These are phyloP conservation scores for Diglossa cyanea DNA, from an alignment of 2,797 vertebrate genomes.

Conservation along the genomic window DNA sequence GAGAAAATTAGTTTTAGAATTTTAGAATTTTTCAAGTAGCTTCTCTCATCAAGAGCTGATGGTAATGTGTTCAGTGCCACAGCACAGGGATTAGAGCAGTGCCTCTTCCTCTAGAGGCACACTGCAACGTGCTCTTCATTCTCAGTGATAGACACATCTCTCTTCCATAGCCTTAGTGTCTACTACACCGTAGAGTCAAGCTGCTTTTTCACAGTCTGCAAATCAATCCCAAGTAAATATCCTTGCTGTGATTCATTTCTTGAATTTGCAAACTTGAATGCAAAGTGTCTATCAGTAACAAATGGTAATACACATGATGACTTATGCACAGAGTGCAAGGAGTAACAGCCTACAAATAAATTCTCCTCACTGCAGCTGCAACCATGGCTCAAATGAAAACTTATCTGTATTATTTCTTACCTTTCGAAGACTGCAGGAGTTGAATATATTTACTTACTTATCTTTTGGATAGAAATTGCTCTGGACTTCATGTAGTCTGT, in stretches of 20 bases:
- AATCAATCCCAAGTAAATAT: background rate
- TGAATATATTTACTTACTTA: background rate
- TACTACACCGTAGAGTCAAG: background rate
- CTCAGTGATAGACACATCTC: fast-evolving
- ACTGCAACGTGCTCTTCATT: background rate
- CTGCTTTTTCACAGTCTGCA: background rate
- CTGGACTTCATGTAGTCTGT: background rate
- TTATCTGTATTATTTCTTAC: background rate
- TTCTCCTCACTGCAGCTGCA: background rate
- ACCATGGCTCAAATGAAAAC: background rate
- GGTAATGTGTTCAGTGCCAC: background rate
- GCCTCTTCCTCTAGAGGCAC: background rate
- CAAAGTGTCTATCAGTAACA: background rate
- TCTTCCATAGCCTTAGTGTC: background rate
- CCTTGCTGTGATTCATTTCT: background rate
- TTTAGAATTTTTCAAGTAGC: background rate
- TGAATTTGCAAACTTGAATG: background rate
- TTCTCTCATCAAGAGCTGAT: background rate
- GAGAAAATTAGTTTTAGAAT: background rate
- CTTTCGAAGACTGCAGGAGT: background rate
- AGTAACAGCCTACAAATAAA: background rate
- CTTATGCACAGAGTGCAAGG: background rate
- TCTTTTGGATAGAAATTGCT: background rate
- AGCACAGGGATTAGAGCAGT: background rate
- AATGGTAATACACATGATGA: background rate